phyloP scores from a whole-genome alignment of 92 coral and sea anemone species.

The Pocillopora grandis region DNA sequence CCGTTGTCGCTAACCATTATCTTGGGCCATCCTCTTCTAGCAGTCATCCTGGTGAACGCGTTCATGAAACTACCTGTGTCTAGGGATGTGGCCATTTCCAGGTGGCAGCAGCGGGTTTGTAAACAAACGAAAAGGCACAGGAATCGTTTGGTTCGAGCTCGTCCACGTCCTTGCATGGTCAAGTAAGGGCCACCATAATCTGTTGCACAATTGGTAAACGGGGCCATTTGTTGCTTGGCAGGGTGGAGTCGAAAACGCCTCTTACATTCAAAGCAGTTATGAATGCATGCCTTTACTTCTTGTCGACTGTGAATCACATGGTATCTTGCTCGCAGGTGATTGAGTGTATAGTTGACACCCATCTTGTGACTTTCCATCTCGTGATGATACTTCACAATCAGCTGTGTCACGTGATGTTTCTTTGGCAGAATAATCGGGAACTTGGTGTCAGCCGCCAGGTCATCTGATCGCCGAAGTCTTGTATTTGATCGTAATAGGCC shows the following conservation, averaged over 20 bases:
- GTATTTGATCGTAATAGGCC: constrained; percentile 45
- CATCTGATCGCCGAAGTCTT: constrained; percentile 29
- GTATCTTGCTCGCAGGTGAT: constrained; percentile 47
- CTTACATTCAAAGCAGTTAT: constrained; percentile 37
- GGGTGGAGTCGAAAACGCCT: constrained; percentile 22
- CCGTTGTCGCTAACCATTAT: constrained; percentile 70
- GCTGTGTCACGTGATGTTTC: constrained; percentile 31
- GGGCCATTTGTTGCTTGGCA: constrained; percentile 58
- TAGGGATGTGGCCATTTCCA: constrained; percentile 53
- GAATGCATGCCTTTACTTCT: constrained; percentile 29
- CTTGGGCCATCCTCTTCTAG: constrained; percentile 62
- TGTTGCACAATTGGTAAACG: constrained; percentile 35
- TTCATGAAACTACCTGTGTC: constrained; percentile 37
- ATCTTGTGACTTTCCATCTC: constrained; percentile 51
- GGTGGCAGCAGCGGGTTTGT: constrained; percentile 54
- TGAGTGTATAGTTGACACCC: constrained; percentile 52
- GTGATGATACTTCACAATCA: constrained; percentile 46
- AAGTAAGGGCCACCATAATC: constrained; percentile 56
- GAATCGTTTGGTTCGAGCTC: constrained; percentile 34
- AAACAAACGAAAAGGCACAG: constrained; percentile 61
- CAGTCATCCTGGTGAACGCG: constrained; percentile 44
- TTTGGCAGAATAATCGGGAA: constrained; percentile 39
- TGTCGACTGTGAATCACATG: constrained; percentile 24
- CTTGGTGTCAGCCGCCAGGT: constrained; percentile 29
- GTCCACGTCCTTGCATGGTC: constrained; percentile 56